These are phyloP conservation scores for Drosophila miranda DNA, from an alignment of 1,140 invertebrate species.

Conservation along the genomic window DNA sequence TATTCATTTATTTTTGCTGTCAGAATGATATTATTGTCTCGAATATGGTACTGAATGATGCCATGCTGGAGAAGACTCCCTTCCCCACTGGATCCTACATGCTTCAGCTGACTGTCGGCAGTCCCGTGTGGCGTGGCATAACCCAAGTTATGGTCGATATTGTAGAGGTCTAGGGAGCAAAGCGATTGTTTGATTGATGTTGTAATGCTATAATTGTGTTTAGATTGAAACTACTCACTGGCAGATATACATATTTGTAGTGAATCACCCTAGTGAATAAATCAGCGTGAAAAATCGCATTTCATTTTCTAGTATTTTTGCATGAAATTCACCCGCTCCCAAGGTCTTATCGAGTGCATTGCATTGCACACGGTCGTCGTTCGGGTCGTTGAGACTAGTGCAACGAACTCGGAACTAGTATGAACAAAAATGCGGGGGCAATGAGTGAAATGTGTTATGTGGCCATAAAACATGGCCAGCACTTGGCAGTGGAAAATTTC, in stretches of 20 bases:
- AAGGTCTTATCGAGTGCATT: constrained; percentile 35
- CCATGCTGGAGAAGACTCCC: constrained; percentile 9
- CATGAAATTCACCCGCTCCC: neutral
- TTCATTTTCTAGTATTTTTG: constrained; percentile 19
- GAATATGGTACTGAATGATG: constrained; percentile 3
- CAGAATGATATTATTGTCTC: constrained; percentile 22
- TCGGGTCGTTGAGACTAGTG: constrained; percentile 27
- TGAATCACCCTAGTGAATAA: constrained; percentile 15
- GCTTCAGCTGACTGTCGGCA: constrained; percentile 16
- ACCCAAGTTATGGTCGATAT: constrained; percentile 28
- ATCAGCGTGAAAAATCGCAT: constrained; percentile 5
- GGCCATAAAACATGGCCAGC: constrained; percentile 30
- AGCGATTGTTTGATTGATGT: too few species aligned
- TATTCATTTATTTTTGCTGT: too few species aligned
- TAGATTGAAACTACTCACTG: too few species aligned
- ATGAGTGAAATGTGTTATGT: constrained; percentile 14
- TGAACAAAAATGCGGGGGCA: constrained; percentile 15
- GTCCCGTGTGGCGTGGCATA: constrained; percentile 6
- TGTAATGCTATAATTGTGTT: too few species aligned
- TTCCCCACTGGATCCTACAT: constrained; percentile 28
- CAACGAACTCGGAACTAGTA: constrained; percentile 62
- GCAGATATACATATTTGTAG: too few species aligned
- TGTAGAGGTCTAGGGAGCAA: neutral
- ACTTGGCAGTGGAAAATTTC: constrained; percentile 28
- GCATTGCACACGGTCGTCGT: constrained; percentile 12